phyloP scores from a whole-genome alignment of 2,113 vertebrate species.

The Hyperopisus bebe region DNA sequence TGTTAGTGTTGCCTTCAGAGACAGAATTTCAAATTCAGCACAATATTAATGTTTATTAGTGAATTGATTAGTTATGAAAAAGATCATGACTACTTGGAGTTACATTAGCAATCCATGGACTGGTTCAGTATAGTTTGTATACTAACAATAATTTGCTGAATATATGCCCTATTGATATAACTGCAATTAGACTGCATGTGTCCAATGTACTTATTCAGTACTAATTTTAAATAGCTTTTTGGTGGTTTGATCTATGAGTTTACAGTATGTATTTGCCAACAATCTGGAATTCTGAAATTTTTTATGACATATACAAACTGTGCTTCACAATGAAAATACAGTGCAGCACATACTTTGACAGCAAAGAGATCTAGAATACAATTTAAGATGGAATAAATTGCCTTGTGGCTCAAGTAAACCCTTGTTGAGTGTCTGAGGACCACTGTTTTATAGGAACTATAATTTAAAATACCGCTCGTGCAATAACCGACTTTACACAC shows the following conservation, averaged over 20 bases:
- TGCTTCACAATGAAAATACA: background rate
- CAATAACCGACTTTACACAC: background rate
- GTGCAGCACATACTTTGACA: background rate
- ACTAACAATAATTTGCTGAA: background rate
- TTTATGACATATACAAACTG: background rate
- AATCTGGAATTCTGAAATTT: background rate
- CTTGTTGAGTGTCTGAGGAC: background rate
- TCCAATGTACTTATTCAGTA: background rate
- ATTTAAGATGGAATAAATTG: conserved; percentile 1
- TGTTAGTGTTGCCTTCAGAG: background rate
- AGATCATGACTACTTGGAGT: background rate
- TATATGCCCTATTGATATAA: background rate
- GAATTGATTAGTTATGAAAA: background rate
- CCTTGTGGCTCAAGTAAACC: background rate
- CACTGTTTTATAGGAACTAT: background rate
- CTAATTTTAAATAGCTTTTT: background rate
- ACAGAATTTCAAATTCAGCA: background rate
- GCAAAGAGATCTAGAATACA: background rate
- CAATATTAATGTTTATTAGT: background rate
- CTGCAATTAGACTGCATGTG: background rate
- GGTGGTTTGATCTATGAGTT: background rate
- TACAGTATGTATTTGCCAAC: background rate
- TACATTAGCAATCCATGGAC: background rate
- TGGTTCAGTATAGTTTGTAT: background rate
- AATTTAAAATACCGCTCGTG: background rate